Evolutionary conservation across 2,797 vertebrate species (phyloP).

Genomic region (Melanotaenia parkinsoni): DNA sequence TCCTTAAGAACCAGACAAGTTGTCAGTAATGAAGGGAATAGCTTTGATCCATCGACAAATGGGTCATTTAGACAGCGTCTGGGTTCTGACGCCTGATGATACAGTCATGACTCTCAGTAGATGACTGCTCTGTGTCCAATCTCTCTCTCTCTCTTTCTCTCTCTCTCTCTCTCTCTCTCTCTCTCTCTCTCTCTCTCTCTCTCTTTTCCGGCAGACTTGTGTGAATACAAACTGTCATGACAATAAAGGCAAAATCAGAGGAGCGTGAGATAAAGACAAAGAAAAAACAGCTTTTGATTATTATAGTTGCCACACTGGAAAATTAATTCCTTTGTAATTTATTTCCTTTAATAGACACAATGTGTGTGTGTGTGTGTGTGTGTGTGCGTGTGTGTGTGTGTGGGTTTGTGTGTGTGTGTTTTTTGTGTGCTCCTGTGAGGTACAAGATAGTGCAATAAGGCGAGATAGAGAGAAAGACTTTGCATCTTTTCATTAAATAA

Average conservation of each 20-base stretch:
- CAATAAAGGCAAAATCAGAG: slow-evolving; percentile 22
- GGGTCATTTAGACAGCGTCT: slow-evolving; percentile 81
- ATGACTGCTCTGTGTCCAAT: slow-evolving; percentile 10
- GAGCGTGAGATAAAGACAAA: slow-evolving; percentile 8
- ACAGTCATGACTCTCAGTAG: slow-evolving; percentile 51
- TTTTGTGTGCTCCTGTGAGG: slow-evolving; percentile 9
- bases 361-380: slow-evolving; percentile 6
- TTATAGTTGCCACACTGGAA: slow-evolving; percentile 31
- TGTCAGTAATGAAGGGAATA: slow-evolving; percentile 84
- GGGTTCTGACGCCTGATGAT: slow-evolving; percentile 71
- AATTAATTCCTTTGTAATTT: slow-evolving; percentile 45
- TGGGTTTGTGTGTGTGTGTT: not conserved
- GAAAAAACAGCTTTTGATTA: slow-evolving; percentile 18
- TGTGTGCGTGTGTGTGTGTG: not conserved
- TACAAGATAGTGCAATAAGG: slow-evolving; percentile 8
- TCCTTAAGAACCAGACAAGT: slow-evolving; percentile 81
- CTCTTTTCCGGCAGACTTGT: slow-evolving; percentile 10
- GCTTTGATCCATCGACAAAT: slow-evolving; percentile 84
- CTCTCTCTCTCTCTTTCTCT: slow-evolving; percentile 5
- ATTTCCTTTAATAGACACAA: slow-evolving; percentile 28
- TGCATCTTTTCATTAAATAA: slow-evolving; percentile 42
- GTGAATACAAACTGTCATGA: slow-evolving; percentile 19
- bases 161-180: not conserved
- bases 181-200: not conserved
- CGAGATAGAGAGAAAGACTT: slow-evolving; percentile 15